phyloP scores from a whole-genome alignment of 2,797 vertebrate species.

The Notolepis coatsorum region DNA sequence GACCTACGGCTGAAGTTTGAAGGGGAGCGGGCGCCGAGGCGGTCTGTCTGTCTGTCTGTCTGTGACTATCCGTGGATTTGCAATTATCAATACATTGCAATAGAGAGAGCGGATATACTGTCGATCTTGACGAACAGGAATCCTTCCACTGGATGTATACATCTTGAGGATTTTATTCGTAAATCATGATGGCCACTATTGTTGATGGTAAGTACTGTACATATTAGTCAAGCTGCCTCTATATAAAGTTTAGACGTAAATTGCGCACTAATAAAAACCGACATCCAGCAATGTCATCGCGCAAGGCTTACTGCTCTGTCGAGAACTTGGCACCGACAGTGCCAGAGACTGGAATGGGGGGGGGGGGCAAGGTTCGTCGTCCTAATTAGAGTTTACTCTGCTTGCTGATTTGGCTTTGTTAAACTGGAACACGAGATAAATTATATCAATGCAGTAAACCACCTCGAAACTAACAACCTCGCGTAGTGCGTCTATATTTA shows the following conservation, averaged over 20 bases:
- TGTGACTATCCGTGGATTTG: constrained; percentile 69
- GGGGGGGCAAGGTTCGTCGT: constrained; percentile 30
- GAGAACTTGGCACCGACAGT: constrained; percentile 12
- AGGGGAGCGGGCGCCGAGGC: constrained; percentile 56
- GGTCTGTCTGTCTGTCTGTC: constrained; percentile 49
- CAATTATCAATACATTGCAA: constrained; percentile 60
- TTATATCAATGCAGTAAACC: constrained; percentile 11
- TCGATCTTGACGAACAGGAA: constrained; percentile 55
- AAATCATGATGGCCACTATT: constrained; percentile 81
- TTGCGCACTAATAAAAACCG: constrained; percentile 47
- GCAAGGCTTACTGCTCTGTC: constrained; percentile 5
- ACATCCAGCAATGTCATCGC: constrained; percentile 23
- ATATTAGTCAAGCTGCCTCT: constrained; percentile 10
- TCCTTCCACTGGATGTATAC: constrained; percentile 73
- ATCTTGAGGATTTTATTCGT: constrained; percentile 68
- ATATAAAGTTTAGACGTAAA: constrained; percentile 25
- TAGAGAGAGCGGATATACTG: constrained; percentile 65
- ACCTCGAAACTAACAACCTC: constrained; percentile 2
- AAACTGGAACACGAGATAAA: background rate
- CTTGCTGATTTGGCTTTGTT: constrained; percentile 24
- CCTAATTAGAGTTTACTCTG: constrained; percentile 60
- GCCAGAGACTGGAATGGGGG: constrained; percentile 36
- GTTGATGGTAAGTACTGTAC: constrained; percentile 81
- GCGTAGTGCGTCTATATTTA: background rate
- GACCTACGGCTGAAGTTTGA: constrained; percentile 84